A percentile compares a stretch with the other conserved stretches of the same genome.
These are phyloP conservation scores for Agraylea sexmaculata DNA, from an alignment of 1,140 invertebrate genomes.

Conservation along the genomic window DNA sequence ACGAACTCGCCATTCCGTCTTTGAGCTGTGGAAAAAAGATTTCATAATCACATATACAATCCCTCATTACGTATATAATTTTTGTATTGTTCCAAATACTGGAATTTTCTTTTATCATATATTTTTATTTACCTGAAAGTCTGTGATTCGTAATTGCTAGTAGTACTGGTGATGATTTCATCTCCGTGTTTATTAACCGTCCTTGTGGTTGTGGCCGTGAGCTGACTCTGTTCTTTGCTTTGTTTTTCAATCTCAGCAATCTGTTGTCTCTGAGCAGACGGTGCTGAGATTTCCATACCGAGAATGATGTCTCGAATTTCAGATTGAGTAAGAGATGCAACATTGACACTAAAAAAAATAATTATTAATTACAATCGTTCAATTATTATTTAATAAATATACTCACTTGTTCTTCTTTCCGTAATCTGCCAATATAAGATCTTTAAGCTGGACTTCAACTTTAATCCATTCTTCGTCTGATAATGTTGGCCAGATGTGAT, in stretches of 20 bases:
- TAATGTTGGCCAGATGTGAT: constrained; percentile 98
- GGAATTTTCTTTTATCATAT: background rate
- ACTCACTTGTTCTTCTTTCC: constrained; percentile 97
- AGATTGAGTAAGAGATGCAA: constrained; percentile 95
- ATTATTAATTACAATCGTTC: constrained; percentile 1
- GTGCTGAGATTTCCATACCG: constrained; percentile 99
- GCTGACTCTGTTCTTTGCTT: constrained; percentile 96
- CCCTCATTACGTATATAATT: background rate
- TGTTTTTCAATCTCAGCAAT: constrained; percentile 99
- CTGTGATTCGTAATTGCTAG: constrained; percentile 96
- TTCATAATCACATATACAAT: background rate
- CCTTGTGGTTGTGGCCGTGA: constrained; percentile 94
- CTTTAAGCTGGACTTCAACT: constrained; percentile 95
- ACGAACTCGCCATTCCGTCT: constrained; percentile 96
- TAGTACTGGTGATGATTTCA: constrained; percentile 98
- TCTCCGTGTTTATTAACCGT: constrained; percentile 99
- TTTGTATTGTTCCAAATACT: background rate
- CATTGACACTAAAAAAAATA: constrained; percentile 68
- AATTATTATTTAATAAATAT: background rate
- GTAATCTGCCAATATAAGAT: constrained; percentile 97
- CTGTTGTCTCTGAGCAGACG: constrained; percentile 95
- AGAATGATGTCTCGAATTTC: constrained; percentile 99
- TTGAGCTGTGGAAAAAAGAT: constrained; percentile 54
- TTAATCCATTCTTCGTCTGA: constrained; percentile 99
- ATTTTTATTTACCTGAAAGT: constrained; percentile 57